These are phyloP conservation scores for Enhydra lutris DNA, from an alignment of 2,113 vertebrate genomes.

Conservation along the genomic window DNA sequence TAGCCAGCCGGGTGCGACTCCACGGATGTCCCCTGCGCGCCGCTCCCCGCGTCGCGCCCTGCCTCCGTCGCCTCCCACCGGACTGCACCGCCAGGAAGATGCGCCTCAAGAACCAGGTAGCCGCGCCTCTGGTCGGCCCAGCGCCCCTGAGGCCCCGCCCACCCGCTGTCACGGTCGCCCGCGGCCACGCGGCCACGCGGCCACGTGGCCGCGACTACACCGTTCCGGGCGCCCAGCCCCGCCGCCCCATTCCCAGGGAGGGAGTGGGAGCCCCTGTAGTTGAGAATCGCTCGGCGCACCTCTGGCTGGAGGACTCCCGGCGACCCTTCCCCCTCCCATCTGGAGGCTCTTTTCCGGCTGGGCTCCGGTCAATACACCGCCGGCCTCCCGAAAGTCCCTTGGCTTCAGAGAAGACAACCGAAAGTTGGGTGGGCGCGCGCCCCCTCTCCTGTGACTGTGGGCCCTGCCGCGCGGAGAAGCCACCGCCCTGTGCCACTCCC, in stretches of 20 bases:
- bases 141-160: slow-evolving; percentile 41
- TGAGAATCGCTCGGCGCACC: rapidly evolving
- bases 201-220: slow-evolving; percentile 15
- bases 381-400: background rate
- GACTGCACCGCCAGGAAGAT: slow-evolving; percentile 17
- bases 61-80: background rate
- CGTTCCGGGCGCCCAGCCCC: rapidly evolving
- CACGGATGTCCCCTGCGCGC: background rate
- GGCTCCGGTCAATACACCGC: background rate
- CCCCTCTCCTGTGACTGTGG: background rate
- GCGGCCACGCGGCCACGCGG: background rate
- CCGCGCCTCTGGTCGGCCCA: background rate
- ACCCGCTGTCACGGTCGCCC: background rate
- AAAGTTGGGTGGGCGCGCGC: background rate
- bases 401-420: background rate
- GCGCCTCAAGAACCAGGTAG: slow-evolving; percentile 69
- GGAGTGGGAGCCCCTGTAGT: background rate
- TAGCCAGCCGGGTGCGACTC: background rate
- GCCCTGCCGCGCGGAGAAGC: background rate
- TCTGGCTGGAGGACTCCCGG: rapidly evolving
- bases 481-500: background rate
- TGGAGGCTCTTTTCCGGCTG: background rate
- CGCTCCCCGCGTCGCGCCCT: background rate
- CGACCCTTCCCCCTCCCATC: rapidly evolving
- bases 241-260: rapidly evolving